Base-by-base conservation (phyloP, 2,113 vertebrate species). In the Mormyrus lacerda region DNA sequence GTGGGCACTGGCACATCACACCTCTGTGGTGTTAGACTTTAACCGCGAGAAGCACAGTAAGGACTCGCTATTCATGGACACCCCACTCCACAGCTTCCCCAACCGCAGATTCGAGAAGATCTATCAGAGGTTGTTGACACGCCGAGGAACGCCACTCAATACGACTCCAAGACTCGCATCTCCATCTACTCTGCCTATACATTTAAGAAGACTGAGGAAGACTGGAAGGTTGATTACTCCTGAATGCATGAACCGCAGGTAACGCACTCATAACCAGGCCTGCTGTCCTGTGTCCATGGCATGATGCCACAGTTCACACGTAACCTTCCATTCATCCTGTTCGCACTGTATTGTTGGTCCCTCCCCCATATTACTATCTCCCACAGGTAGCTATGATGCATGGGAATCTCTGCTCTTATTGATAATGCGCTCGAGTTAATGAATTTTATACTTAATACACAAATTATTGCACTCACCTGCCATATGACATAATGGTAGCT, bases 181-280 rank as follows among this genome's bases (percentile, higher is more conserved):
- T 94, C 95, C 1, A 48, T 95, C 87, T 95, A 94, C 87, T 95
- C 94, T 0, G 94, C 94, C 0, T 95, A 95, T n/a, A 92, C 89
- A 0, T 95, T 95, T 90, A 95, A 95, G 92, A 95, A 95, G 92
- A 93, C 95, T 0, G 94, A 95, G 0, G 94, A 94, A 0, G 94
- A 94, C 90, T 94, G 94, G 89, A 92, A 91, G 88, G 94, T 94
- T 69, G 94, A 95, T 91, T 94, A 94, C 76, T 95, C 94, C 2
- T 95, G 95, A 95, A 95, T 95, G 95, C 95, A 94, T 91, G 95
- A 95, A 87, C 95, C 95, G 24, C 95, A 95, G 94, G 95, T 95
- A 61, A 91, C 0, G 47, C 13, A 50, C 47, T 10, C 84, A 2
- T 86, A 19, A 3, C 10, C 17, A 11, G 42, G 39, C 31, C 19